phyloP scores from a whole-genome alignment of 2,113 vertebrate species.

The Climacteris rufus region DNA sequence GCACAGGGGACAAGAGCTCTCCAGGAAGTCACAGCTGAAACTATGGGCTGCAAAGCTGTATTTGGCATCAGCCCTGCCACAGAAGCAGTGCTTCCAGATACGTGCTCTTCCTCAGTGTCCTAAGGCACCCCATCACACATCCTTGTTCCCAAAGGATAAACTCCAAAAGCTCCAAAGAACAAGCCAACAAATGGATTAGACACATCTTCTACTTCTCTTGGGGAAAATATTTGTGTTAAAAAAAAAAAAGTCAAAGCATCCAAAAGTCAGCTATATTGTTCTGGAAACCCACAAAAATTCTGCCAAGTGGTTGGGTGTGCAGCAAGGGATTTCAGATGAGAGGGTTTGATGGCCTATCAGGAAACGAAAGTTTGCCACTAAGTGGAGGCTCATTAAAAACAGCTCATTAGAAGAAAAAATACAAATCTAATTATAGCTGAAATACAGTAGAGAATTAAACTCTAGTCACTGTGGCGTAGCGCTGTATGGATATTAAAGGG shows the following conservation, averaged over 20 bases:
- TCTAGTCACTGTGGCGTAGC: neutral
- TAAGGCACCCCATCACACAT: neutral
- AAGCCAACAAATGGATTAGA: neutral
- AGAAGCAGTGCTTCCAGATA: neutral
- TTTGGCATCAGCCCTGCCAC: neutral
- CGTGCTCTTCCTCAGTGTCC: neutral
- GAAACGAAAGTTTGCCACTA: slow-evolving; percentile 51
- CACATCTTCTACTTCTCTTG: neutral
- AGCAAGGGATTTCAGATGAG: slow-evolving; percentile 26
- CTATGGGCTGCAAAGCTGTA: neutral
- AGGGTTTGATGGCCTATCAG: slow-evolving; percentile 34
- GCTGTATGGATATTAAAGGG: neutral
- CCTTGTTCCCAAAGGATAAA: rapidly evolving
- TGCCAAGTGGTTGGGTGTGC: neutral
- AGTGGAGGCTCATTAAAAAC: slow-evolving; percentile 50
- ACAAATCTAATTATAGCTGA: slow-evolving; percentile 54
- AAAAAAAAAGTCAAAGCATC: neutral
- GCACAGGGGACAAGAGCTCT: neutral
- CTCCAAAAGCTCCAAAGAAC: neutral
- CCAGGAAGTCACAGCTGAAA: rapidly evolving
- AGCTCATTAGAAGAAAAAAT: slow-evolving; percentile 44
- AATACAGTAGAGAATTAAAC: slow-evolving; percentile 33
- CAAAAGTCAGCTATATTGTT: neutral
- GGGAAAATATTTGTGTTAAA: neutral
- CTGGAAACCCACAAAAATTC: slow-evolving; percentile 30